Percentiles rank a stretch among this genome's conserved stretches.
Evolutionary conservation across 2,113 vertebrate species (phyloP).

Genomic region (Chionodraco myersi): DNA sequence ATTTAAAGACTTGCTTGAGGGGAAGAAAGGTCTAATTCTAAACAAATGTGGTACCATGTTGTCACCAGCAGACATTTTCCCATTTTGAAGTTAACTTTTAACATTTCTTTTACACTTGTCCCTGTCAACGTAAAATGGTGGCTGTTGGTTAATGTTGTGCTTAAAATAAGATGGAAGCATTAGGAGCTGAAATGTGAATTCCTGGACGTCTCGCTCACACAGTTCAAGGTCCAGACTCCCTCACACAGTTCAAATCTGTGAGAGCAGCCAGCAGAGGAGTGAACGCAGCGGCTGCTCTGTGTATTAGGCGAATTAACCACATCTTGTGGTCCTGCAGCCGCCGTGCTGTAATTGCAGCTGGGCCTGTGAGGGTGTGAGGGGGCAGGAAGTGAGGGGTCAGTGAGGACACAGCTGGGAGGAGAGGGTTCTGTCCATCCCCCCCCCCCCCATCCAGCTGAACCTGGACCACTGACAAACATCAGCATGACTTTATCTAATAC

Average conservation of each 20-base stretch:
- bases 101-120: slow-evolving; percentile 6
- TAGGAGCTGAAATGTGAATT: slow-evolving; percentile 49
- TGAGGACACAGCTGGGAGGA: slow-evolving; percentile 71
- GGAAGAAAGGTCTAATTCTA: not conserved
- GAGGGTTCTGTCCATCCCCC: slow-evolving; percentile 23
- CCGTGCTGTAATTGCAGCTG: slow-evolving; percentile 60
- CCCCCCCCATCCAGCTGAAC: slow-evolving; percentile 44
- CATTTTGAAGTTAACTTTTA: not conserved
- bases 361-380: slow-evolving; percentile 55
- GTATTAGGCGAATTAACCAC: slow-evolving; percentile 56
- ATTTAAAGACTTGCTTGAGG: slow-evolving; percentile 4
- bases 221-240: slow-evolving; percentile 56
- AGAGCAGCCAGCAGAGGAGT: slow-evolving; percentile 20
- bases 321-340: slow-evolving; percentile 39
- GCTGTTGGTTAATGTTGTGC: slow-evolving; percentile 32
- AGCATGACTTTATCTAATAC: slow-evolving; percentile 11
- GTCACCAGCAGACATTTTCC: slow-evolving; percentile 1
- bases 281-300: not conserved
- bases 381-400: slow-evolving; percentile 74
- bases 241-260: slow-evolving; percentile 25
- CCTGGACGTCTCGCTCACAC: slow-evolving; percentile 64
- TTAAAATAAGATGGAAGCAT: slow-evolving; percentile 63
- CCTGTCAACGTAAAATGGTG: slow-evolving; percentile 22
- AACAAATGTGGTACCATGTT: not conserved
- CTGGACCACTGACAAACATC: slow-evolving; percentile 35